A percentile compares a stretch with the other conserved stretches of the same genome.
Evolutionary conservation across 2,888 invertebrate species (phyloP).

Genomic region (Dilophus febrilis): DNA sequence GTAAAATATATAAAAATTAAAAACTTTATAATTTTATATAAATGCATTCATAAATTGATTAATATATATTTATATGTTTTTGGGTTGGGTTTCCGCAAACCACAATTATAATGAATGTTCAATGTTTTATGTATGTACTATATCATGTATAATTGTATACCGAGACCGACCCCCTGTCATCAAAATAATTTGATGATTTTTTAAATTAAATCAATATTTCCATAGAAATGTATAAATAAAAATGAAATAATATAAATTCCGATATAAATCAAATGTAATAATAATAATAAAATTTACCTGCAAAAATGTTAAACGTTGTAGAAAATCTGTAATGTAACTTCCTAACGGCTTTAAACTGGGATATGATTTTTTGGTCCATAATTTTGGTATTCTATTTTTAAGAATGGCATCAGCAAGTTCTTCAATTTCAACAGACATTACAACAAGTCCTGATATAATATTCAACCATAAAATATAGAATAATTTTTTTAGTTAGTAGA

Average conservation of each 20-base stretch:
- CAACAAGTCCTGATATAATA: slow-evolving; percentile 50
- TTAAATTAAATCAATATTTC: too few relatives aligned
- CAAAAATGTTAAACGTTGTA: slow-evolving; percentile 67
- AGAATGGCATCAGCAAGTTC: slow-evolving; percentile 70
- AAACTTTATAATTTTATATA: too few relatives aligned
- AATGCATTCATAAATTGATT: too few relatives aligned
- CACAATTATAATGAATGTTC: too few relatives aligned
- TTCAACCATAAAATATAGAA: neutral
- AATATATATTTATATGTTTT: too few relatives aligned
- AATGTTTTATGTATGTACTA: too few relatives aligned
- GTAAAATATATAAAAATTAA: too few relatives aligned
- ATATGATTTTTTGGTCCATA: slow-evolving; percentile 78
- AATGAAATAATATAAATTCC: too few relatives aligned
- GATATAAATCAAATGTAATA: too few relatives aligned
- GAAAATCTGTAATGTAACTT: slow-evolving; percentile 69
- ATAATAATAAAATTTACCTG: slow-evolving; percentile 42
- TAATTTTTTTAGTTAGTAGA: too few relatives aligned
- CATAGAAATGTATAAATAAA: too few relatives aligned
- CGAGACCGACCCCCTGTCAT: slow-evolving; percentile 7
- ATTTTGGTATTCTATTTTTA: slow-evolving; percentile 61
- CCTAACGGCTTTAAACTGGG: slow-evolving; percentile 83
- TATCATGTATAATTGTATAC: slow-evolving; percentile 14
- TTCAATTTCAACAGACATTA: slow-evolving; percentile 72
- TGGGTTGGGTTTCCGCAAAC: too few relatives aligned
- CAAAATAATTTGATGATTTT: slow-evolving; percentile 7